These are phyloP conservation scores for Chalcis sispes DNA, from an alignment of 2,888 invertebrate species.

Conservation along the genomic window DNA sequence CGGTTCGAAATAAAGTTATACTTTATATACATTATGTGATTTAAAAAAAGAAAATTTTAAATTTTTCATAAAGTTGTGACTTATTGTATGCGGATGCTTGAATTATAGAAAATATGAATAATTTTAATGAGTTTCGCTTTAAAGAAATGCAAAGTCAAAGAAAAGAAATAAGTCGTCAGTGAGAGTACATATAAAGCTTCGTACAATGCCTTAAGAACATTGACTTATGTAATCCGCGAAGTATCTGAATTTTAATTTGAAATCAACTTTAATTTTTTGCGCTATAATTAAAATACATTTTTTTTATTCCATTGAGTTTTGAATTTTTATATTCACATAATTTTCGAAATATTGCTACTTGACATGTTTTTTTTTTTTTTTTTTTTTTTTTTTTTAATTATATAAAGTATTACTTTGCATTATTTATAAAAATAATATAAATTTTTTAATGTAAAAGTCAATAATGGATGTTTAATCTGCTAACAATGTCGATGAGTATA, in stretches of 20 bases:
- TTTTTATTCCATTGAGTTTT: not conserved
- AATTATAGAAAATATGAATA: not conserved
- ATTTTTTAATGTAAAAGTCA: too few species aligned
- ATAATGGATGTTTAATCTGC: too few species aligned
- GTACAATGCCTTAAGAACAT: not conserved
- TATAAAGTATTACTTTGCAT: too few species aligned
- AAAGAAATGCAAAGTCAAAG: constrained; percentile 6
- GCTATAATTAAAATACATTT: too few species aligned
- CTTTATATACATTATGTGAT: not conserved
- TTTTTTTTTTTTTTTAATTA: too few species aligned
- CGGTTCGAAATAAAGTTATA: too few species aligned
- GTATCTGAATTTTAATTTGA: not conserved
- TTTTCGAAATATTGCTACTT: too few species aligned
- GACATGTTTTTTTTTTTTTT: not conserved
- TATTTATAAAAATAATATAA: too few species aligned
- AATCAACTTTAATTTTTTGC: not conserved
- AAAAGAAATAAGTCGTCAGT: not conserved
- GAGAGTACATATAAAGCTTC: constrained; percentile 23
- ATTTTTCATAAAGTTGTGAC: not conserved
- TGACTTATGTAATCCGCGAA: not conserved
- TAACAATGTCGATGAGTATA: too few species aligned
- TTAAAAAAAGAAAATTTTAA: not conserved
- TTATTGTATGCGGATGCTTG: too few species aligned
- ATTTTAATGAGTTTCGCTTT: constrained; percentile 7
- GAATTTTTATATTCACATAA: not conserved